Conservation (phyloP, 2,113 vertebrate species). For the Agelaius tricolor region DNA sequence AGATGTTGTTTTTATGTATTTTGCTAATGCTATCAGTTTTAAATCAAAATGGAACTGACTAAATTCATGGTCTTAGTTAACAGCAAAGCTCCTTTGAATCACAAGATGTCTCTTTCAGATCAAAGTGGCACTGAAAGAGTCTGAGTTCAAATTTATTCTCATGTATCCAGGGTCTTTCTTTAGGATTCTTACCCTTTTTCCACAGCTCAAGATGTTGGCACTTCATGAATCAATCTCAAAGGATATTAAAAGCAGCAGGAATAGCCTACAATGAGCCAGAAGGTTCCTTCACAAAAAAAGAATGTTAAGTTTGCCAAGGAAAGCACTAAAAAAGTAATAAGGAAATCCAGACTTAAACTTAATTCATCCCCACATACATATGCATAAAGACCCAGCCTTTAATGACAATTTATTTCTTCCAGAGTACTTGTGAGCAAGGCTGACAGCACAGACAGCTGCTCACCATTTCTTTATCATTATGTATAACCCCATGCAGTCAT, state of each 20-base stretch:
- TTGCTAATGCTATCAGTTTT: slow-evolving; percentile 32
- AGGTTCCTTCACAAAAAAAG: slow-evolving; percentile 50
- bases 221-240: slow-evolving; percentile 65
- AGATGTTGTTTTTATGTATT: not conserved
- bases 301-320: slow-evolving; percentile 45
- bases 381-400: slow-evolving; percentile 44
- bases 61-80: slow-evolving; percentile 44
- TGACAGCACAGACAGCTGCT: slow-evolving; percentile 23
- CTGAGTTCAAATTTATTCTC: slow-evolving; percentile 69
- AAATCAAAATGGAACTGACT: slow-evolving; percentile 45
- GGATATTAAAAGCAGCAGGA: slow-evolving; percentile 61
- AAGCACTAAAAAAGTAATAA: slow-evolving; percentile 57
- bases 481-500: not conserved
- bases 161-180: slow-evolving; percentile 30
- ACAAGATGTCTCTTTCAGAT: slow-evolving; percentile 48
- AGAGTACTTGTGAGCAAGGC: slow-evolving; percentile 4
- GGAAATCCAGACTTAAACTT: slow-evolving; percentile 57
- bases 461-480: not conserved
- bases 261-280: slow-evolving; percentile 50
- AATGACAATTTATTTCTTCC: slow-evolving; percentile 40
- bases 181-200: slow-evolving; percentile 64
- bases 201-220: slow-evolving; percentile 55
- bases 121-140: slow-evolving; percentile 65
- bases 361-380: slow-evolving; percentile 39
- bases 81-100: slow-evolving; percentile 65